phyloP scores from a whole-genome alignment of 2,888 invertebrate species.

The Onchidella celtica region DNA sequence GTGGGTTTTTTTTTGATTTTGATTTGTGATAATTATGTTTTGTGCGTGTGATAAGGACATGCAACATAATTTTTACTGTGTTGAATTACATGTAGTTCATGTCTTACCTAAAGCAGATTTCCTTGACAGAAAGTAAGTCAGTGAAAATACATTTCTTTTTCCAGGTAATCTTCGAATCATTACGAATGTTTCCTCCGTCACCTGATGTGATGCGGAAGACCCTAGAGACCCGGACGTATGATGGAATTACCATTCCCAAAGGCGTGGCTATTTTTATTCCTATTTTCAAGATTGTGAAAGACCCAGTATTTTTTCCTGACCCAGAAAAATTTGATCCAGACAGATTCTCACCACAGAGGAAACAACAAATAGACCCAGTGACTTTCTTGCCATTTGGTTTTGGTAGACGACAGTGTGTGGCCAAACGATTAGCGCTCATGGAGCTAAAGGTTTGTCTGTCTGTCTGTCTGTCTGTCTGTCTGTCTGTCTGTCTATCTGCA shows the following conservation, averaged over 20 bases:
- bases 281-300: constrained; percentile 40
- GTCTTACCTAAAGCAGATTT: no score
- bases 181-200: constrained; percentile 40
- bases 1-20: no score
- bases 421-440: constrained; percentile 34
- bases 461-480: no score
- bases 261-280: constrained; percentile 31
- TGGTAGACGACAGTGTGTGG: constrained; percentile 41
- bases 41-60: no score
- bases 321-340: constrained; percentile 40
- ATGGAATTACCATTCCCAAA: constrained; percentile 29
- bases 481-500: no score
- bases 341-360: constrained; percentile 29
- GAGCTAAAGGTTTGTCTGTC: constrained; percentile 17
- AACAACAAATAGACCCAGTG: constrained; percentile 20
- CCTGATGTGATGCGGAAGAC: constrained; percentile 24
- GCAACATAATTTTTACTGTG: no score
- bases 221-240: constrained; percentile 26
- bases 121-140: no score
- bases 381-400: constrained; percentile 39
- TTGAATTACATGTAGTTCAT: no score
- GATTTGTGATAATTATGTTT: no score
- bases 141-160: no score
- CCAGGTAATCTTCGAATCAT: constrained; percentile 39
- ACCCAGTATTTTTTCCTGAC: constrained; percentile 29